Evolutionary conservation across 2,113 vertebrate genomes (phyloP), one percentile per base, ranked within the genome.

Genomic region (Oreochromis spilurus): DNA sequence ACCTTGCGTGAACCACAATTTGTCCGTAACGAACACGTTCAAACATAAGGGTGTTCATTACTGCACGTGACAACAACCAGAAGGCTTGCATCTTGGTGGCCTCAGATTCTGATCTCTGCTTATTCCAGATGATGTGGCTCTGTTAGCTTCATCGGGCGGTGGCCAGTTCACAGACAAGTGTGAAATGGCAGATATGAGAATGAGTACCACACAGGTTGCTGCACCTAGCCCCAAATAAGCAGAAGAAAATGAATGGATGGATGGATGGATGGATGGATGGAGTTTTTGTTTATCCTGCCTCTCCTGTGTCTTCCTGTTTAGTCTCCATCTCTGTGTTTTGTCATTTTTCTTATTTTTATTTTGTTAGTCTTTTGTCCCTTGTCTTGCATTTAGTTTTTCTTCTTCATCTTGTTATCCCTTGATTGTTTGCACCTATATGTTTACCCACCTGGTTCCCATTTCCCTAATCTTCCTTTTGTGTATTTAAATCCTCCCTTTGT

Each of bases 1-100:
- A 36, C 31, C 16, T 62, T 62, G 5, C 0, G 0, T 5, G 19
- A 62, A 36, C 58, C 31, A 62, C 58, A 62, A 36, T 36, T 36
- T 62, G 31, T 19, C 58, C 58, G 9, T 62, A 62, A 36, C 9
- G 0, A 60, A 34, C 57, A 1, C 5, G 19, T 36, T 62, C 2
- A 62, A 62, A 60, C 29, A 60, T 19, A 60, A 34, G 16, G 16
- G 16, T 62, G 29, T 62, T 7, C 58, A 36, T 62, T 19, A 19
- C 16, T 19, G 58, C 29, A 62, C 29, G 3, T 62, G 29, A 19
- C 58, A 62, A 62, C 58, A 62, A 34, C 29, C 58, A 62, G 16
- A 62, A 62, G 16, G 9, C 58, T 62, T 62, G 29, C 0, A 62
- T 19, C 29, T 62, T 36, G 3, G 29, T 62, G 58, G 16, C 16